Conservation (phyloP, 37 sponge, comb jelly and placozoan species). For the Theonella swinhoei region DNA sequence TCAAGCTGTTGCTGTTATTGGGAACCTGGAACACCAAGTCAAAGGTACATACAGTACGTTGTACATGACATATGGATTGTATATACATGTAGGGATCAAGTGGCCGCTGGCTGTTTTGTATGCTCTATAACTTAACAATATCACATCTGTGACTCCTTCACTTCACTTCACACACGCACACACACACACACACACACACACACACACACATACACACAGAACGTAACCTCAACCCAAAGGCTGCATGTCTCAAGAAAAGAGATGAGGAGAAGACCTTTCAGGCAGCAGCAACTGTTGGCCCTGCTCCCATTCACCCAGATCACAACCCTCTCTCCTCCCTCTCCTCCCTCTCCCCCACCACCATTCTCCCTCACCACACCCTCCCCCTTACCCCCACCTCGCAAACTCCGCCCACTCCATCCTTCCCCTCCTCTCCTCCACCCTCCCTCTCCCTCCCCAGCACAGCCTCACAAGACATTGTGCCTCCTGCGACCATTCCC, state of each 20-base stretch:
- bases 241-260: constrained; percentile 86
- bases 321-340: too few relatives aligned
- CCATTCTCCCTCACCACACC: neutral
- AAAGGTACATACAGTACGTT: constrained; percentile 40
- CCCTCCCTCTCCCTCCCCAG: neutral
- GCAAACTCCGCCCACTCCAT: neutral
- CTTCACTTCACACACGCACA: constrained; percentile 19
- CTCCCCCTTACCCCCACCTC: neutral
- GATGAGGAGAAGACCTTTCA: constrained; percentile 73
- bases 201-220: constrained; percentile 44
- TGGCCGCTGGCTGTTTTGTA: neutral
- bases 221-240: constrained; percentile 71
- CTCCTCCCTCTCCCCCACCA: neutral
- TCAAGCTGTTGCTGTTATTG: constrained; percentile 91
- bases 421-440: neutral
- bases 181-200: constrained; percentile 51
- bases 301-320: neutral
- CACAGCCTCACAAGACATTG: neutral
- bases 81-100: neutral
- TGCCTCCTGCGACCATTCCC: neutral
- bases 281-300: neutral
- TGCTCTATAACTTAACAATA: neutral
- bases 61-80: neutral
- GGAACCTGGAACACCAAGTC: constrained; percentile 84
- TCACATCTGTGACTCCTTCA: neutral